Evolutionary conservation across 2,888 invertebrate species (phyloP).

Genomic region (Mechanitis messenoides): DNA sequence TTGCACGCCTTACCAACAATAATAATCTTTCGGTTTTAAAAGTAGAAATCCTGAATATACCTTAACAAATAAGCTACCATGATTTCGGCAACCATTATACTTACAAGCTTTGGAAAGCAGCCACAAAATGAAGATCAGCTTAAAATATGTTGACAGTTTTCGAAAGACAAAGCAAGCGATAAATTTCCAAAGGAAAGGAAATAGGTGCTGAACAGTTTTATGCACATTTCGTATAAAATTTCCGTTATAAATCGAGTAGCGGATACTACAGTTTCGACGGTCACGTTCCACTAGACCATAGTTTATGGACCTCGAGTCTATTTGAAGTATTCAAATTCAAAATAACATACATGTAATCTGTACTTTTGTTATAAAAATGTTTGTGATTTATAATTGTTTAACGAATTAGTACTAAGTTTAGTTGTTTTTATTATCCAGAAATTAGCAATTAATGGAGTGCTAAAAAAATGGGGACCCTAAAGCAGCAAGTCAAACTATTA

Average conservation of each 20-base stretch:
- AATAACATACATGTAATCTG: not conserved
- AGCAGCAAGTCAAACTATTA: too few relatives aligned
- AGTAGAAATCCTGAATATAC: too few relatives aligned
- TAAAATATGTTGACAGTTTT: not conserved
- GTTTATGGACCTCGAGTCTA: constrained; percentile 2
- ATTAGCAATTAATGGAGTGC: too few relatives aligned
- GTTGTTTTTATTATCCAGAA: too few relatives aligned
- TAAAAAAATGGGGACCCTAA: too few relatives aligned
- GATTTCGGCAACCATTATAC: not conserved
- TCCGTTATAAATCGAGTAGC: constrained; percentile 25
- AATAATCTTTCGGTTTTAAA: too few relatives aligned
- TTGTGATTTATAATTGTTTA: too few relatives aligned
- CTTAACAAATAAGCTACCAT: not conserved
- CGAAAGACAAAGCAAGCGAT: constrained; percentile 31
- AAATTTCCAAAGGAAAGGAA: constrained; percentile 20
- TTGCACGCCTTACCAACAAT: too few relatives aligned
- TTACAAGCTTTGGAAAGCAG: not conserved
- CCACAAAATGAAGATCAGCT: constrained; percentile 3
- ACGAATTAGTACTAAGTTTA: too few relatives aligned
- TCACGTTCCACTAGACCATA: constrained; percentile 2
- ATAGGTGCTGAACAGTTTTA: constrained; percentile 29
- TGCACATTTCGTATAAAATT: constrained; percentile 34
- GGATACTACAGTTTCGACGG: constrained; percentile 2
- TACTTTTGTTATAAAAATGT: too few relatives aligned
- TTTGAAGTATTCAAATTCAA: not conserved